Evolutionary conservation across 2,797 vertebrate species (phyloP), one percentile per base, ranked within the genome.

Genomic region (Thamnophis elegans): DNA sequence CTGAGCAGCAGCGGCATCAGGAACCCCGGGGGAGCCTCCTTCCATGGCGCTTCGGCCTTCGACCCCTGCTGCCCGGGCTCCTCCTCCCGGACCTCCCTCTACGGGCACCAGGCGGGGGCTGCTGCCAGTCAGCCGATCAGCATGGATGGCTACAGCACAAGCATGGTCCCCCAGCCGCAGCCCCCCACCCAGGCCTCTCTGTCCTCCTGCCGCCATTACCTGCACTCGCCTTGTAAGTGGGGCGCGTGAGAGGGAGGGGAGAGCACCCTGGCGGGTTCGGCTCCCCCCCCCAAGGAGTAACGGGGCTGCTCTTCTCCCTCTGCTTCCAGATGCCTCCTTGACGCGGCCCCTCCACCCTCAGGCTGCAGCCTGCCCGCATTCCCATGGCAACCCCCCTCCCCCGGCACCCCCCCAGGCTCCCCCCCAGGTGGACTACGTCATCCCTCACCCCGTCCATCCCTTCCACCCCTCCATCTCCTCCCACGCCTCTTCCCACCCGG

Each of bases 21-120:
- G 94, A 98, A 98, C 93, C 97, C 98, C 32, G 99, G 98, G 85
- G 98, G 98, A 93, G 96, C 97, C 68, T 97, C 98, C 90, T 99
- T 99, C 97, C 98, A 99, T 87, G 98, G 99, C 91, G 98, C 98
- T 0, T 99, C 99, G 0, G 99, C 99, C 53, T 99, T 99, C 94
- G 99, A 99, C 96, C 99, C 99, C 1, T 99, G 99, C 98, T 99
- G 99, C 95, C 99, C 99, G 0, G 98, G 98, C 91, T 99, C 99
- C 55, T 98, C 98, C 51, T 98, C 99, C 11, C 98, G 99, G 94
- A 98, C 98, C 92, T 95, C 99, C 92, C 96, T 98, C 94, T 99
- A 98, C 59, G 98, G 98, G 95, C 98, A 98, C 94, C 99, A 99
- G 97, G 98, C 98, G 65, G 97, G 98, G 55, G 97, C 98, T 0